These are phyloP conservation scores for Pristionchus pacificus DNA, from an alignment of 1,140 invertebrate genomes.

Conservation along the genomic window DNA sequence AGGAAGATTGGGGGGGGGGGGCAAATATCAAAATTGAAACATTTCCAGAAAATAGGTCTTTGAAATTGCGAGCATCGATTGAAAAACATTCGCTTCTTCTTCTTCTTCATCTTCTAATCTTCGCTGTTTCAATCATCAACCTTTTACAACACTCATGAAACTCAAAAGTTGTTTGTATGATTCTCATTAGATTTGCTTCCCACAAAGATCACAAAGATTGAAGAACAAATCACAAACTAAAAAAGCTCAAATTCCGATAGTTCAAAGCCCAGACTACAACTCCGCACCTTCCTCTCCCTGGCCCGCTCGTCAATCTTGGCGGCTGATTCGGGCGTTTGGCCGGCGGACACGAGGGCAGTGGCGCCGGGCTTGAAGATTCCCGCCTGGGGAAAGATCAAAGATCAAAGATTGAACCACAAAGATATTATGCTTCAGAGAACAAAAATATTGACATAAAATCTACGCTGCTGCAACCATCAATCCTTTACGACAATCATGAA, in stretches of 20 bases:
- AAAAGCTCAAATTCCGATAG: no score
- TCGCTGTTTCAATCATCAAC: neutral
- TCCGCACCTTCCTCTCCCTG: conserved; percentile 65
- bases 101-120: no score
- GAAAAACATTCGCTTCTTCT: no score
- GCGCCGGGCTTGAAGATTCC: conserved; percentile 79
- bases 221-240: neutral
- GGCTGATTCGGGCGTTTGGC: conserved; percentile 67
- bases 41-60: no score
- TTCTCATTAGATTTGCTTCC: neutral
- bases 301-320: conserved; percentile 69
- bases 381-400: no score
- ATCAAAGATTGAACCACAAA: no score
- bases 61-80: no score
- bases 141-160: neutral
- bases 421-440: no score
- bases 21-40: no score
- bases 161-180: neutral
- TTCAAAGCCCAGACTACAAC: neutral
- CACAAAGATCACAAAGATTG: neutral
- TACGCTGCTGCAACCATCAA: neutral
- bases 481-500: neutral
- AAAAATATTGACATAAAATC: no score
- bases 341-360: conserved; percentile 58
- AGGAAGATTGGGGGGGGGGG: no score